Evolutionary conservation across 2,113 vertebrate species (phyloP), one percentile per base, ranked within the genome.

Genomic region (Austrofundulus limnaeus): DNA sequence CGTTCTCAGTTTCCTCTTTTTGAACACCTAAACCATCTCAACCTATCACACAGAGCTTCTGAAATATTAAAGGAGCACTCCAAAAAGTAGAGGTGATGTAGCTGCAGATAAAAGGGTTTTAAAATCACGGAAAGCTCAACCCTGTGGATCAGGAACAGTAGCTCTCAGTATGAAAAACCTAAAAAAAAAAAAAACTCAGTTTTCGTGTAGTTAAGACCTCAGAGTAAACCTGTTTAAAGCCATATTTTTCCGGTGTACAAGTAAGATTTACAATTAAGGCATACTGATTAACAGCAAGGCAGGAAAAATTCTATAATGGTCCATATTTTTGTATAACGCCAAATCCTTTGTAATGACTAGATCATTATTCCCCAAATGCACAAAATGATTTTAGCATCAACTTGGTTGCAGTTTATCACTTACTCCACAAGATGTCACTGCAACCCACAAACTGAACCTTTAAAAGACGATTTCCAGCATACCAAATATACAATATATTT

Each of bases 1-100:
- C 61, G 39, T 77, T 41, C 69, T 64, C 53, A 20, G 16, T 72
- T 76, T 77, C 71, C 54, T 73, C 39, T 52, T 61, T 52, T 45
- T 19, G 39, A 82, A 78, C 69, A 81, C 63, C 71, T 78, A 75
- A 81, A 83, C 61, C 72, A 67, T 78, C 51, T 72, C 60, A 66
- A 47, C 70, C 69, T 68, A 78, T 84, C 79, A 77, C 47, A 66
- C 49, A 24, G 52, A 70, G 31, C 52, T 43, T 20, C 65, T 88
- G 66, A 82, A 90, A 88, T 85, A 87, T 90, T 87, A 66, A 88
- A 85, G 42, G 37, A 72, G 50, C 63, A 75, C 74, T 72, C 70
- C 54, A 42, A 42, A 70, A 48, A 56, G 41, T n/a, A 63, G 46
- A 61, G 43, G 20, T 20, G 17, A 31, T 61, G 37, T 42, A 47